Evolutionary conservation across 2,797 vertebrate species (phyloP), one percentile per base, ranked within the genome.

Genomic region (Clamator glandarius): DNA sequence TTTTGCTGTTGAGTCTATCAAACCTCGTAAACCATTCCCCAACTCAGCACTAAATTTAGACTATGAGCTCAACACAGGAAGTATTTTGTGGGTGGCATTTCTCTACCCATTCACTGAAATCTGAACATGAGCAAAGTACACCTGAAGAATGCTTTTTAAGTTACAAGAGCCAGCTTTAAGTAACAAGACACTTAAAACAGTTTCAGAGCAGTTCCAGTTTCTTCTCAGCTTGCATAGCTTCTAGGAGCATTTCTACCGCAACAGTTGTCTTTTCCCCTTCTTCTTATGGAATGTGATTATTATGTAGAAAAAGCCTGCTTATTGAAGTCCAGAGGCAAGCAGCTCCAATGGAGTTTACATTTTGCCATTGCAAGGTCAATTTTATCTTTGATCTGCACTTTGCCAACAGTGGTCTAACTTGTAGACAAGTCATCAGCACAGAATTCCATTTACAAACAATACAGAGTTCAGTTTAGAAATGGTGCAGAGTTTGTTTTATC

Each of bases 311-410:
- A 44, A 93, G 59, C 12, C 70, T 74, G 74, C 48, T 41, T 79
- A 44, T 28, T 70, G 74, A 93, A 82, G 72, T 41, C 72, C 42
- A 84, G 57, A 84, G 80, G 57, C 57, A 67, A 79, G 52, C 0
- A 79, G 41, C 36, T 57, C 52, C 74, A 69, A 66, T 4, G 29
- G 59, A 79, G 48, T 90, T 96, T 86, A 92, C 33, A 46, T 92
- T 95, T 41, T 84, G 63, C 58, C 61, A 68, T 1, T 23, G 72
- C 74, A 91, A 90, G 44, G 77, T 89, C 72, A 74, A 21, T 36
- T 51, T 92, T 70, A 79, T 74, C 91, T 97, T 75, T 90, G 72
- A 87, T 83, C 77, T 93, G 61, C 41, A 20, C n/a, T 93, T 75
- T 72, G 68, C 64, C 83, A 90, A 70, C n/a, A 77, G 54, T 9